A percentile compares a stretch with the other conserved stretches of the same genome.
Evolutionary conservation across 1,140 invertebrate genomes (phyloP).

Genomic region (Drosophila sproati): DNA sequence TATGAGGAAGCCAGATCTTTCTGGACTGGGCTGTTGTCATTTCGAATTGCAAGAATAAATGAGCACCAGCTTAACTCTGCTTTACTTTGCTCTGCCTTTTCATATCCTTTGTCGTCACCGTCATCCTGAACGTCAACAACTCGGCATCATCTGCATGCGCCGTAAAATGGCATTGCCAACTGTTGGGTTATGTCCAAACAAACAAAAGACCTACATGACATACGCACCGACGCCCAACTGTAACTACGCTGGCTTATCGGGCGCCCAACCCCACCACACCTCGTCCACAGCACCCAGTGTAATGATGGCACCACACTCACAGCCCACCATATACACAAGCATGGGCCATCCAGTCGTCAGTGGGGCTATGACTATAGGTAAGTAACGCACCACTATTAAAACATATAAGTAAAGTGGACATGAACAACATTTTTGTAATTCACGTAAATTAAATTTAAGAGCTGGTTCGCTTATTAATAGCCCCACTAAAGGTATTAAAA

Average conservation of each 20-base stretch:
- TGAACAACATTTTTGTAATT: slow-evolving; percentile 2
- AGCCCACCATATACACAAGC: slow-evolving; percentile 58
- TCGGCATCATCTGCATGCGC: slow-evolving; percentile 43
- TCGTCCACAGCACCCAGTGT: slow-evolving; percentile 60
- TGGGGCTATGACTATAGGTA: slow-evolving; percentile 66
- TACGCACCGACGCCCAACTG: slow-evolving; percentile 70
- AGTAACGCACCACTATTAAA: slow-evolving; percentile 26
- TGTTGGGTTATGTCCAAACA: slow-evolving; percentile 40
- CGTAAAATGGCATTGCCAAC: slow-evolving; percentile 40
- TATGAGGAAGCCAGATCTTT: background rate
- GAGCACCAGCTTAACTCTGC: slow-evolving; percentile 46
- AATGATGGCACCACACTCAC: slow-evolving; percentile 57
- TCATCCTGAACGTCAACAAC: slow-evolving; percentile 37
- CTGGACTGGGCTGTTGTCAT: slow-evolving; percentile 8
- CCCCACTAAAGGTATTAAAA: background rate
- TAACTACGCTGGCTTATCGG: slow-evolving; percentile 52
- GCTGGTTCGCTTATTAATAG: background rate
- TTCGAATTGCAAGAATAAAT: slow-evolving; percentile 50
- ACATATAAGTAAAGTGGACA: background rate
- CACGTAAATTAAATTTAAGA: slow-evolving; percentile 2
- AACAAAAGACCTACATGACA: slow-evolving; percentile 68
- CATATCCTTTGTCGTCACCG: slow-evolving; percentile 45
- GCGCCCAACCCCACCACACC: slow-evolving; percentile 48
- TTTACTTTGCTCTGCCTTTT: slow-evolving; percentile 52
- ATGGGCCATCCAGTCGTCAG: slow-evolving; percentile 63